Base-by-base conservation (phyloP, 2,888 invertebrate genomes). In the Lingula anatina region DNA sequence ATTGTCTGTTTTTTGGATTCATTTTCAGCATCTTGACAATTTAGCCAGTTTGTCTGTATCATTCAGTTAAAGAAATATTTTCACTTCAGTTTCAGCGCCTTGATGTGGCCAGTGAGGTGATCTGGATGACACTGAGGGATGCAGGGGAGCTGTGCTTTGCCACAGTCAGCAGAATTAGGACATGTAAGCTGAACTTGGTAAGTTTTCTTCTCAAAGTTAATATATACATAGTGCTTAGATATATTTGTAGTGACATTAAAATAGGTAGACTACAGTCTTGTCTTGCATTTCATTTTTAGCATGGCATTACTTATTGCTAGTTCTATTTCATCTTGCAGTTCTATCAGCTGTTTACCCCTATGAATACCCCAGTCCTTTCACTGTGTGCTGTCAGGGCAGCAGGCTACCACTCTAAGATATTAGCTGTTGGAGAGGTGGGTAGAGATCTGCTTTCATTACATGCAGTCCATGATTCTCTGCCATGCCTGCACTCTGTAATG, bases 151-250 rank as follows among this genome's bases (percentile, higher is more conserved):
- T 71, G 37, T 64, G 57, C 49, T 65, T 61, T 38, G 61, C 60
- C 48, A 68, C 67, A 7, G 55, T 60, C 15, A 64, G 53, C 7
- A 60, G 65, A 36, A 53, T 71, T 15, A 51, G 59, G 37, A 50
- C 66, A 5, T 68, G 62, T 50, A 62, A 50, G 49, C 49, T 68
- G 5, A 66, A 68, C 48, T 64, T 70, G 64, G 68, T 70, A 46
- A 42, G 52, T 47, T n/a, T n/a, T n/a, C n/a, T n/a, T n/a, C n/a
- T n/a, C n/a, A n/a, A n/a, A n/a, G n/a, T n/a, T n/a, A n/a, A n/a
- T n/a, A n/a, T n/a, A n/a, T n/a, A n/a, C n/a, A n/a, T n/a, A n/a
- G n/a, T n/a, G n/a, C n/a, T n/a, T n/a, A n/a, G n/a, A n/a, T n/a
- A n/a, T n/a, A n/a, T n/a, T n/a, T n/a, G n/a, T n/a, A n/a, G n/a